Percentiles rank a stretch among this genome's conserved stretches.
These are phyloP conservation scores for Siniperca chuatsi DNA, from an alignment of 2,113 vertebrate species.

Conservation along the genomic window DNA sequence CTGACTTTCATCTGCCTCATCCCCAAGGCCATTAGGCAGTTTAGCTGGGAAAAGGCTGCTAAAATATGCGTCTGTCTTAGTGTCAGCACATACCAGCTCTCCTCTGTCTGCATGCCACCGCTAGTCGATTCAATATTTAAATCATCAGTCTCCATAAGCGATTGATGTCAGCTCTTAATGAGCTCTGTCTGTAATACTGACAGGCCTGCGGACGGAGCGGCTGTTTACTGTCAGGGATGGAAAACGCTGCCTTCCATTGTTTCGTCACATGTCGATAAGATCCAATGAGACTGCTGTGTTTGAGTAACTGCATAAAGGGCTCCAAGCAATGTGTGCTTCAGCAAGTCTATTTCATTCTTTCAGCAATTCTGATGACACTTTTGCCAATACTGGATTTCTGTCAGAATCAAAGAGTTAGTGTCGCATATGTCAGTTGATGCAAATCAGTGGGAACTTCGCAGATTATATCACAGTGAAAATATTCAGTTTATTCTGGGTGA, in stretches of 20 bases:
- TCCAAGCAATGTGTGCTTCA: slow-evolving; percentile 55
- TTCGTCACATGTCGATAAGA: slow-evolving; percentile 69
- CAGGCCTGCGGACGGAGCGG: slow-evolving; percentile 69
- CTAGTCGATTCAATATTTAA: slow-evolving; percentile 81
- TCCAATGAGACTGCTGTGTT: slow-evolving; percentile 73
- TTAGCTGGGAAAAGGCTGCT: slow-evolving; percentile 81
- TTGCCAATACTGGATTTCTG: slow-evolving; percentile 69
- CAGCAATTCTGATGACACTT: slow-evolving; percentile 76
- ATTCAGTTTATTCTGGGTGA: slow-evolving; percentile 45
- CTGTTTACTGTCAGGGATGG: slow-evolving; percentile 77
- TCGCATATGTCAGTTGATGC: slow-evolving; percentile 46
- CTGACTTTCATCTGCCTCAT: slow-evolving; percentile 74
- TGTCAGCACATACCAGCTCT: slow-evolving; percentile 75
- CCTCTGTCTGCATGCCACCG: slow-evolving; percentile 57
- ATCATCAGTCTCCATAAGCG: slow-evolving; percentile 72
- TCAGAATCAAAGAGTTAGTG: slow-evolving; percentile 64
- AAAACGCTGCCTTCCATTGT: slow-evolving; percentile 68
- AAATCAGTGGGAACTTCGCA: slow-evolving; percentile 46
- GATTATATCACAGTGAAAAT: slow-evolving; percentile 62
- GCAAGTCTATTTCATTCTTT: slow-evolving; percentile 66
- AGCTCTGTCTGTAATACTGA: slow-evolving; percentile 77
- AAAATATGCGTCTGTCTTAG: slow-evolving; percentile 83
- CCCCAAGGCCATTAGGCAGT: slow-evolving; percentile 80
- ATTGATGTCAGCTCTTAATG: slow-evolving; percentile 80
- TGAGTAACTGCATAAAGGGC: slow-evolving; percentile 58